Conservation (phyloP, 2,797 vertebrate species). For the Hypotaenidia philippensis region DNA sequence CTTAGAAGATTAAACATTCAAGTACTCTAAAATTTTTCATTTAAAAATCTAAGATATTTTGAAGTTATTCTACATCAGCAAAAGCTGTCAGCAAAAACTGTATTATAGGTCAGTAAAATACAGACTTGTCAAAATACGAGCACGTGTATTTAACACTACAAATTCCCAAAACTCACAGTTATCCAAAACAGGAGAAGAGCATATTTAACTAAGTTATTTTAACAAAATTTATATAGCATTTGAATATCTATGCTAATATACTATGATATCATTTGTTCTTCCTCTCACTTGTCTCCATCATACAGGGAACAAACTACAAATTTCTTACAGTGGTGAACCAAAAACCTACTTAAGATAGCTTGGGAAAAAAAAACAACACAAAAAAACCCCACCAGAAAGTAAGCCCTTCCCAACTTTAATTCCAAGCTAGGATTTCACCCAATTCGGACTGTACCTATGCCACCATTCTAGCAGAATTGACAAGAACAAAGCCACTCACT, state of each 20-base stretch:
- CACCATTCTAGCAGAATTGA: neutral
- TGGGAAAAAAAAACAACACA: too few species aligned
- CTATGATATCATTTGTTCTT: neutral
- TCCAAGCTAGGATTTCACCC: neutral
- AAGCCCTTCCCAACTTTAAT: neutral
- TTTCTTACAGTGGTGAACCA: neutral
- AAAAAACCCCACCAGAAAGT: neutral
- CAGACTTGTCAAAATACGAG: neutral
- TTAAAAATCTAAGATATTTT: neutral
- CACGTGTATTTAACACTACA: neutral
- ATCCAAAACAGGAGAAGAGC: neutral
- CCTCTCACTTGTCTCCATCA: neutral
- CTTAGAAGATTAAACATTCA: neutral
- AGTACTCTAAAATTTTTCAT: neutral
- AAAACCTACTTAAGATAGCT: neutral
- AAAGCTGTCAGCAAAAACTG: neutral
- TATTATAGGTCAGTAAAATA: neutral
- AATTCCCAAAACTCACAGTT: neutral
- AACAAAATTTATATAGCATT: neutral
- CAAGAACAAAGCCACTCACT: conserved; percentile 80
- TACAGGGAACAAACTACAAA: neutral
- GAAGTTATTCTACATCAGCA: neutral
- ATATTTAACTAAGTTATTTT: neutral
- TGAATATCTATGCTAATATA: neutral
- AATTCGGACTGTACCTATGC: neutral